Base-by-base conservation (phyloP, 2,113 vertebrate genomes). In the Ophiodon elongatus region DNA sequence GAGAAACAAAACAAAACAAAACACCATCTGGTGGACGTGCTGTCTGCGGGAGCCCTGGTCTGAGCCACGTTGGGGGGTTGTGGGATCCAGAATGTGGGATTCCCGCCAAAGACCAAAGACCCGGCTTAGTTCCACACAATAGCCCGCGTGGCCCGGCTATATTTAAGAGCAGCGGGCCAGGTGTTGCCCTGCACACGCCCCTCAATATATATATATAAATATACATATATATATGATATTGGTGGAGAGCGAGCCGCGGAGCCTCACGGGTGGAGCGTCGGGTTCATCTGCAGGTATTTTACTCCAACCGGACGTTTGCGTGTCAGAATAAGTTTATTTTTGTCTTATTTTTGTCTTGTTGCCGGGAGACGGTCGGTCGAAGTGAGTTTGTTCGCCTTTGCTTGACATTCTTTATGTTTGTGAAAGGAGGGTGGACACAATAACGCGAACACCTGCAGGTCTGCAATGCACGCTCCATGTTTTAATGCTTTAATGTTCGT, bases 61-160 rank as follows among this genome's bases (percentile, higher is more conserved):
- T 87, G 89, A 89, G 60, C 79, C 80, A 72, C 63, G n/a, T n/a
- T 10, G 23, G 64, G 43, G 37, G 66, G 67, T 74, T 60, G 56
- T 67, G 56, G 79, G 73, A 81, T 81, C 54, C 19, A 45, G 57
- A 84, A 79, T 64, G 79, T 75, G 39, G 79, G 88, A 85, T 73
- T 86, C 76, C 45, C 15, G 71, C 84, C 84, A 85, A 83, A 91
- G 25, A 66, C 4, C 79, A 84, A 90, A 91, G 84, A 68, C 43
- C 77, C 0, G 52, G 86, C 85, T 93, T 91, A 92, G 70, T 50
- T 27, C 37, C n/a, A 25, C 79, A 90, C 91, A 90, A 92, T 86
- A 45, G 86, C 57, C 8, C 19, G 15, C 31, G 41, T 60, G 60
- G 68, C 73, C 27, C 39, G 57, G 35, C 73, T 90, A 62, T 90